Conservation (phyloP, 1,140 invertebrate species). For the Tetragnatha versicolor region DNA sequence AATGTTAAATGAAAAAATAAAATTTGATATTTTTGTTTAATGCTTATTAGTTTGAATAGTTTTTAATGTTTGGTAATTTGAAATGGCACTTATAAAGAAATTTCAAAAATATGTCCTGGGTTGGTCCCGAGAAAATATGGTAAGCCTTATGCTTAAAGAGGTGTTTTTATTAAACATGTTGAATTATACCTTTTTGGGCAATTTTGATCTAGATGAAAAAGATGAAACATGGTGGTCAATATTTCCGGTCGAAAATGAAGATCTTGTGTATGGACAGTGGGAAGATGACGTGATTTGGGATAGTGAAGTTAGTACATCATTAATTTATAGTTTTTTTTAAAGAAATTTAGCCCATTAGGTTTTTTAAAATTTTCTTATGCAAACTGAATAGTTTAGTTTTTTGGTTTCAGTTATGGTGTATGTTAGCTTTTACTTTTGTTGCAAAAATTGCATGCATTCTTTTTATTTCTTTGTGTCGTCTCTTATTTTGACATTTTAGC, state of each 20-base stretch:
- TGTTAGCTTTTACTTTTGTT: background rate
- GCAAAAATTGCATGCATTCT: background rate
- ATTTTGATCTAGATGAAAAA: conserved; percentile 58
- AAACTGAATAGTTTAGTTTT: background rate
- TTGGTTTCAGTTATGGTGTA: background rate
- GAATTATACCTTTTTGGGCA: too few relatives aligned
- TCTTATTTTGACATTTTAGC: too few relatives aligned
- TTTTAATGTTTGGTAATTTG: too few relatives aligned
- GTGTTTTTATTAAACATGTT: too few relatives aligned
- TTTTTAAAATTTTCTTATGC: background rate
- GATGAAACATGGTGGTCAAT: conserved; percentile 97
- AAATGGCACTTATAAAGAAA: too few relatives aligned
- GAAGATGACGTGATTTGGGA: conserved; percentile 99
- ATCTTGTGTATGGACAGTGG: conserved; percentile 94
- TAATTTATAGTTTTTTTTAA: background rate
- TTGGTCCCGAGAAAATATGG: too few relatives aligned
- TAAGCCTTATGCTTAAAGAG: too few relatives aligned
- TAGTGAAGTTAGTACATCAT: conserved; percentile 60
- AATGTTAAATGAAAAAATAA: too few relatives aligned
- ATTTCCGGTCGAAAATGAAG: conserved; percentile 97
- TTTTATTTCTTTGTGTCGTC: too few relatives aligned
- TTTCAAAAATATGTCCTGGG: too few relatives aligned
- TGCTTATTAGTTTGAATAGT: too few relatives aligned
- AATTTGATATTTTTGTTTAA: too few relatives aligned
- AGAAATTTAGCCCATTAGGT: background rate